Evolutionary conservation across 1,140 invertebrate genomes (phyloP), one percentile per base, ranked within the genome.

Genomic region (Micrasema longulum): DNA sequence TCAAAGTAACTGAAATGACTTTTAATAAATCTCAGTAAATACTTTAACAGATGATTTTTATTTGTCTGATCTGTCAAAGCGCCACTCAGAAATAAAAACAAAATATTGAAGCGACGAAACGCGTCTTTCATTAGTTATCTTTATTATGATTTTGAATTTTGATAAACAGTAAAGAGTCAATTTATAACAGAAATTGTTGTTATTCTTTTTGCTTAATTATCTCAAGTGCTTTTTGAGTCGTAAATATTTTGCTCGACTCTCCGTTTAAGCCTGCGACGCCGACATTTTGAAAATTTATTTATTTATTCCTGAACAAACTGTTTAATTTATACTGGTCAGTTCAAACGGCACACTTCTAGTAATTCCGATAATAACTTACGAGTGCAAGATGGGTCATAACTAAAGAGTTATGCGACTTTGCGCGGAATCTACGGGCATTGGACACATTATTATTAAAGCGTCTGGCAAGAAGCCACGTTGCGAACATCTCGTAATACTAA

Each of bases 341-440:
- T 55, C 52, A 55, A 55, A 55, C 52, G n/a, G 11, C 52, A 23
- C 26, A 23, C 20, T 14, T 60, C 55, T 38, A 38, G 6, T 60
- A 38, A 38, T 41, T 9, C 16, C 16, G 55, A 60, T 55, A 60
- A 60, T 60, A 60, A 60, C 36, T 60, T 60, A 18, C 6, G 18
- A n/a, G 14, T 16, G 35, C 18, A 12, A 38, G 36, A 38, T 16
- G 36, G 14, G 18, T 60, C 35, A 35, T 60, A 41, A 60, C 55
- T 60, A 16, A 20, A 38, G 12, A 41, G 36, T 60, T 12, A 60
- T 60, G 55, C 41, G 55, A 60, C 55, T 41, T 60, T 60, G 16
- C 36, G 16, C 7, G 22, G 36, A 60, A 60, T 22, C 2, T 41
- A 20, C 16, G 0, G 55, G 35, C 35, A 60, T 60, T 41, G 55